Percentiles rank a stretch among this genome's conserved stretches.
These are phyloP conservation scores for Pecten maximus DNA, from an alignment of 2,888 invertebrate genomes.

Conservation along the genomic window DNA sequence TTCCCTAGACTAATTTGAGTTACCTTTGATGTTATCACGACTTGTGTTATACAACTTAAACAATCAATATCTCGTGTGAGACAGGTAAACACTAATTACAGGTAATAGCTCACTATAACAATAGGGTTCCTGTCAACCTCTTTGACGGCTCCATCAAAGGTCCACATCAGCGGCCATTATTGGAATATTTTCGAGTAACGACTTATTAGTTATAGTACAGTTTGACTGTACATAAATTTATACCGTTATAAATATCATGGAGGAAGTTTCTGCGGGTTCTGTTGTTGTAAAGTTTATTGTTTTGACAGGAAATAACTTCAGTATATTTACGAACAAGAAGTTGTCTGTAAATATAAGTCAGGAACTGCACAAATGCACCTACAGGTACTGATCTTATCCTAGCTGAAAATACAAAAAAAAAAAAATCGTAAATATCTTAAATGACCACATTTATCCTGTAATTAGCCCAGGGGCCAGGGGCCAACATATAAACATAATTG, in stretches of 20 bases:
- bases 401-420: no score
- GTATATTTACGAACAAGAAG: no score
- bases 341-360: no score
- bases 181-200: neutral
- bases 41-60: neutral
- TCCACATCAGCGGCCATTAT: neutral
- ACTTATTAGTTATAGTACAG: neutral
- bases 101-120: neutral
- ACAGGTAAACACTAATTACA: constrained; percentile 14
- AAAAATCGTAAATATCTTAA: no score
- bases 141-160: neutral
- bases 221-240: neutral
- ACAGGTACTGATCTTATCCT: no score
- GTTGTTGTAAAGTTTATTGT: neutral
- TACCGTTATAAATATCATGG: neutral
- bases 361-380: no score
- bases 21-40: neutral
- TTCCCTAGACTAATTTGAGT: no score
- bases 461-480: no score
- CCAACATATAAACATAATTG: no score
- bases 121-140: neutral
- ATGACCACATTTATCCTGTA: no score
- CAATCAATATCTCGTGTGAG: neutral
- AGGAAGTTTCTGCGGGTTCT: neutral
- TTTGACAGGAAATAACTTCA: neutral